Percentiles rank a stretch among this genome's conserved stretches.
Conservation (phyloP, 64 coral and sea anemone species). For the Pocillopora verrucosa region DNA sequence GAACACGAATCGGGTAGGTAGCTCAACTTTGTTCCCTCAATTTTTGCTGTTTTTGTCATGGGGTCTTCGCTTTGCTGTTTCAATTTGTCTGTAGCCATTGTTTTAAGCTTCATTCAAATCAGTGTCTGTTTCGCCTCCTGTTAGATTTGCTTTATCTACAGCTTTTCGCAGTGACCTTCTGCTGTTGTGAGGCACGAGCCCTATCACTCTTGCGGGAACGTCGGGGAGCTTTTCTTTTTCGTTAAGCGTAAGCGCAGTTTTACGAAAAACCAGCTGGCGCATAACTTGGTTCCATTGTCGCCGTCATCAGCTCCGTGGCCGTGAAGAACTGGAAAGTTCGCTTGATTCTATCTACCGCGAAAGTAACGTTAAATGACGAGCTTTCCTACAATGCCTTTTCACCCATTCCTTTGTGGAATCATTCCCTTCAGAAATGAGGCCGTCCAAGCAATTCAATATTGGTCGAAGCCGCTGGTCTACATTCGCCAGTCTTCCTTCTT, state of each 20-base stretch:
- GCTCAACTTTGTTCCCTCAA: background rate
- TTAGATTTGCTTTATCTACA: background rate
- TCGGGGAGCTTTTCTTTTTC: background rate
- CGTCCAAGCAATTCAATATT: constrained; percentile 29
- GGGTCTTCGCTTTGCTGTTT: background rate
- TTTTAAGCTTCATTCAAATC: constrained; percentile 4
- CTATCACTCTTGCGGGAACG: background rate
- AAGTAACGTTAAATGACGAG: constrained; percentile 19
- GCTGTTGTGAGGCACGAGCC: too few relatives aligned
- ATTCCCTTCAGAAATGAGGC: background rate
- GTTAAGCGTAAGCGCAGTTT: background rate
- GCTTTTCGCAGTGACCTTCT: too few relatives aligned
- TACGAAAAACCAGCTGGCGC: background rate
- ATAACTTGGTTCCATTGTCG: constrained; percentile 33
- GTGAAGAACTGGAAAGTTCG: background rate
- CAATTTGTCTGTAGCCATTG: background rate
- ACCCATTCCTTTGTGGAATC: constrained; percentile 9
- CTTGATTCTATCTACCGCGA: background rate
- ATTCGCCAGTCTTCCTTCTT: background rate
- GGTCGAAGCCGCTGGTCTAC: constrained; percentile 6
- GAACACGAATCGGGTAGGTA: background rate
- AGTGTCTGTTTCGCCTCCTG: background rate
- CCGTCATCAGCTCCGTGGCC: constrained; percentile 25
- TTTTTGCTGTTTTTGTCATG: background rate
- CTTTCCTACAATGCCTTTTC: background rate